A percentile compares a stretch with the other conserved stretches of the same genome.
These are phyloP conservation scores for Botrylloides violaceus DNA, from an alignment of 23 tunicate species.

Conservation along the genomic window DNA sequence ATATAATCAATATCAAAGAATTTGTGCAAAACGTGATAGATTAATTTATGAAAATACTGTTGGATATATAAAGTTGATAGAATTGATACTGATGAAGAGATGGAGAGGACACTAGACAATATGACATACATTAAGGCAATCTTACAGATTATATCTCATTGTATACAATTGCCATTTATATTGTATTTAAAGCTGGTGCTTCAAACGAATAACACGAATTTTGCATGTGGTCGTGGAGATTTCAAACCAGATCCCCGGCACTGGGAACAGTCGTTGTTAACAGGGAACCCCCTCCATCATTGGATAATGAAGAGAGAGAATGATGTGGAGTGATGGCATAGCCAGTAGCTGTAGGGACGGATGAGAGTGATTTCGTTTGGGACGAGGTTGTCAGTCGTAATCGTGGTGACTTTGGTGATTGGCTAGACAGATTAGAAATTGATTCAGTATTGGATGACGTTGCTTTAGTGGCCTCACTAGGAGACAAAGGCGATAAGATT, in stretches of 20 bases:
- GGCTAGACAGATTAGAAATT: neutral
- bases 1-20: too few relatives aligned
- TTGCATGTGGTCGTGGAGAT: too few relatives aligned
- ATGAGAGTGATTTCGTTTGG: neutral
- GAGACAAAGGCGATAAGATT: neutral
- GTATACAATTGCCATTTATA: too few relatives aligned
- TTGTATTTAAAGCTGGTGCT: too few relatives aligned
- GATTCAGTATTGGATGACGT: neutral
- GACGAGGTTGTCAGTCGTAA: conserved; percentile 16
- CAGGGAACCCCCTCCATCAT: neutral
- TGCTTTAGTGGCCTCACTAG: conserved; percentile 8
- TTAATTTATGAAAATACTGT: too few relatives aligned
- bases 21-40: too few relatives aligned
- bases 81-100: too few relatives aligned
- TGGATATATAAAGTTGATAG: too few relatives aligned
- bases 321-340: conserved; percentile 13
- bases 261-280: conserved; percentile 12
- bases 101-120: too few relatives aligned
- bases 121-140: too few relatives aligned
- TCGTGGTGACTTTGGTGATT: conserved; percentile 6
- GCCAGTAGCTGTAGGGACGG: conserved; percentile 11
- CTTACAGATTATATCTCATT: too few relatives aligned
- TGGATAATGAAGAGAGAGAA: conserved; percentile 5
- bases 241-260: conserved; percentile 13
- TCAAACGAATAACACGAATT: too few relatives aligned